These are phyloP conservation scores for Heliornis fulica DNA, from an alignment of 2,113 vertebrate genomes.

Conservation along the genomic window DNA sequence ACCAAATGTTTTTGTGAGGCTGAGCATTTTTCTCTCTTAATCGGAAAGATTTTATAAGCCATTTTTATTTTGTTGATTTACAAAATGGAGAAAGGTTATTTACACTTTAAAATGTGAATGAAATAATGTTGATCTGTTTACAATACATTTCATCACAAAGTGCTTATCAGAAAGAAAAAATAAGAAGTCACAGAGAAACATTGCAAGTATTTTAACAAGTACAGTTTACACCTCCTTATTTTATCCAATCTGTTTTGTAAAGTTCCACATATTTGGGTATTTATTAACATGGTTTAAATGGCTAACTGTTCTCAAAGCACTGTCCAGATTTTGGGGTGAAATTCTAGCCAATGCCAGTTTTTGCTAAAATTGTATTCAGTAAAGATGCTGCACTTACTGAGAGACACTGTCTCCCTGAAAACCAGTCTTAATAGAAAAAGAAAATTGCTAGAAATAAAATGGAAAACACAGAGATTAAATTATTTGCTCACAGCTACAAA, in stretches of 20 bases:
- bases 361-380: not conserved
- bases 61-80: constrained; percentile 30
- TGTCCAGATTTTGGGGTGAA: not conserved
- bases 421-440: not conserved
- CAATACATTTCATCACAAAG: not conserved
- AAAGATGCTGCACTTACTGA: not conserved
- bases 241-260: not conserved
- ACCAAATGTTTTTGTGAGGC: constrained; percentile 46
- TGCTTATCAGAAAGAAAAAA: not conserved
- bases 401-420: not conserved
- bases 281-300: not conserved
- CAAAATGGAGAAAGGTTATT: constrained; percentile 9
- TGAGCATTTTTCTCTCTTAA: not conserved
- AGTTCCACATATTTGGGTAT: not conserved
- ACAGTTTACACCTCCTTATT: not conserved
- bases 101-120: constrained; percentile 4
- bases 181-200: not conserved
- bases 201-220: not conserved
- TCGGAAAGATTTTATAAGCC: not conserved
- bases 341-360: not conserved
- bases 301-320: not conserved
- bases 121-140: constrained; percentile 35
- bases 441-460: not conserved
- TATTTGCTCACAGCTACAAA: not conserved
- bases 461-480: not conserved